Percentiles rank a stretch among this genome's conserved stretches.
Evolutionary conservation across 2,797 vertebrate species (phyloP).

Genomic region (Paramormyrops hopkinsi): DNA sequence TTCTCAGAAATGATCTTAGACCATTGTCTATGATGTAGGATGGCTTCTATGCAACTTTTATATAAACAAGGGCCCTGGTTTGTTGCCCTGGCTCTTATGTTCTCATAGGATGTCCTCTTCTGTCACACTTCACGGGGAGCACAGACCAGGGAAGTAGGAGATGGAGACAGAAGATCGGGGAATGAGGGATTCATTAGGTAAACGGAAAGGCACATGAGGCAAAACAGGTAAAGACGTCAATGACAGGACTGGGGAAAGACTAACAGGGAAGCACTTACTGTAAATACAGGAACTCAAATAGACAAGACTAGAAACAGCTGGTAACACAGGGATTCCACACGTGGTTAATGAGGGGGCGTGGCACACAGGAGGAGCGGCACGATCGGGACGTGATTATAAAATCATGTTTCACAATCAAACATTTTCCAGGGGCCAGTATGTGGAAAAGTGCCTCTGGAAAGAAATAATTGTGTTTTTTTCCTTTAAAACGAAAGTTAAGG

Average conservation of each 20-base stretch:
- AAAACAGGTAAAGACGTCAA: background rate
- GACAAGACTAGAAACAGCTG: background rate
- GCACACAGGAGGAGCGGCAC: background rate
- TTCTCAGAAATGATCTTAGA: background rate
- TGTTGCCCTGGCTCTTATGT: background rate
- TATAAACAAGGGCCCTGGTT: background rate
- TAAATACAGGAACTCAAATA: background rate
- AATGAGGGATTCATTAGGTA: background rate
- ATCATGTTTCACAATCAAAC: constrained; percentile 6
- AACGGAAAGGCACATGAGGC: background rate
- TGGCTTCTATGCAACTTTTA: background rate
- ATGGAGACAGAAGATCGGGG: background rate
- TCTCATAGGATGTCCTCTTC: background rate
- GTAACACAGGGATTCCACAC: background rate
- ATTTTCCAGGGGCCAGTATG: background rate
- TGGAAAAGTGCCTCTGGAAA: background rate
- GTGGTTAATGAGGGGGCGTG: background rate
- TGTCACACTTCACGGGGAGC: background rate
- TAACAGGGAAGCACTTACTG: background rate
- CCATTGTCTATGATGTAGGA: background rate
- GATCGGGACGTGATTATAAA: background rate
- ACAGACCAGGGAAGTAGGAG: background rate
- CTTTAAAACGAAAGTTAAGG: background rate
- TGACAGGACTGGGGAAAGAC: background rate
- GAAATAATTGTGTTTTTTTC: background rate